phyloP scores from a whole-genome alignment of 2,797 vertebrate species.

The Enteromius afrohamiltoni region DNA sequence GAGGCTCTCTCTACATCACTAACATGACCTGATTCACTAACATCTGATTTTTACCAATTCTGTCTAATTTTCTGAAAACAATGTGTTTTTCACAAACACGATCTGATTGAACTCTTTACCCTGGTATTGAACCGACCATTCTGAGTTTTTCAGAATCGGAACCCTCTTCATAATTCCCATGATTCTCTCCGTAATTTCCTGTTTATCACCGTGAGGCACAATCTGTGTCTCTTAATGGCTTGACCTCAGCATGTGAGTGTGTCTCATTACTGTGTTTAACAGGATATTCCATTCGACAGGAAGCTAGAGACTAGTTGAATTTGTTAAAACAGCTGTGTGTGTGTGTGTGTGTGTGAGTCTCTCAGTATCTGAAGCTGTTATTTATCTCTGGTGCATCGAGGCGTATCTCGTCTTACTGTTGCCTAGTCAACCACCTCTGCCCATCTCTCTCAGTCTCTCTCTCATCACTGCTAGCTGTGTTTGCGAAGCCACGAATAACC shows the following conservation, averaged over 20 bases:
- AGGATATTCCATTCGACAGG: neutral
- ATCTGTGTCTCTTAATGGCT: too few relatives aligned
- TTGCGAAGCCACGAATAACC: conserved; percentile 47
- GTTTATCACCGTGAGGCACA: too few relatives aligned
- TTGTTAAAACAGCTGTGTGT: neutral
- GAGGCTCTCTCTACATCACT: neutral
- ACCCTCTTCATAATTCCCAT: neutral
- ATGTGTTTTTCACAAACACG: too few relatives aligned
- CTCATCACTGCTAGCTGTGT: conserved; percentile 40
- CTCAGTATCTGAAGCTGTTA: conserved; percentile 42
- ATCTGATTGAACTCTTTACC: neutral
- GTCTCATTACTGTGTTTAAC: neutral
- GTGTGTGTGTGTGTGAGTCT: neutral
- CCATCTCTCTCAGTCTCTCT: neutral
- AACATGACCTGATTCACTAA: neutral
- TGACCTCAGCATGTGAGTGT: neutral
- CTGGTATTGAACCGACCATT: too few relatives aligned
- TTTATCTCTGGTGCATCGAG: conserved; percentile 60
- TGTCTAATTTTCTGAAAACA: too few relatives aligned
- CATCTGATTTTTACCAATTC: too few relatives aligned
- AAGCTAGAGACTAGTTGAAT: neutral
- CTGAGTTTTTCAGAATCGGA: too few relatives aligned
- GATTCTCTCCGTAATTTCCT: too few relatives aligned
- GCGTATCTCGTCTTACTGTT: conserved; percentile 57
- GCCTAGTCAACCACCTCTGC: conserved; percentile 62